A percentile compares a stretch with the other conserved stretches of the same genome.
These are phyloP conservation scores for Galaxea fascicularis DNA, from an alignment of 92 coral and sea anemone genomes.

Conservation along the genomic window DNA sequence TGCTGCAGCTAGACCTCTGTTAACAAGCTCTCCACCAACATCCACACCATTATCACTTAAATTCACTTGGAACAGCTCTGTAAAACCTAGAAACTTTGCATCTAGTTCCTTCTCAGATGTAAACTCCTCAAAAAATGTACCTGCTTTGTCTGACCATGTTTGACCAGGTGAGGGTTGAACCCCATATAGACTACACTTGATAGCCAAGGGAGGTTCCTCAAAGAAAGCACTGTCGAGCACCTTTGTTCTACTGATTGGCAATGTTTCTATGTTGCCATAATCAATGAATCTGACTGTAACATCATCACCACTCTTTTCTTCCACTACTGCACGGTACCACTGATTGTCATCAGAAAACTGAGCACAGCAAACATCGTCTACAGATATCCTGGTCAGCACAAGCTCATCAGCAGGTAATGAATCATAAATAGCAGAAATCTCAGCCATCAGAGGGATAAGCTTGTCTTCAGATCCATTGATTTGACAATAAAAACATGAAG, in stretches of 20 bases:
- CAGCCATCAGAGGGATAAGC: slow-evolving; percentile 75
- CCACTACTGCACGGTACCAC: slow-evolving; percentile 90
- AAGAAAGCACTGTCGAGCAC: slow-evolving; percentile 54
- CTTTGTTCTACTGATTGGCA: slow-evolving; percentile 47
- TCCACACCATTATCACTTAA: slow-evolving; percentile 47
- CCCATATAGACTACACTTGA: slow-evolving; percentile 76
- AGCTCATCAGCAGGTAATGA: slow-evolving; percentile 46
- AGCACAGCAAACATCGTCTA: slow-evolving; percentile 84
- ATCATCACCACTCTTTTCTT: slow-evolving; percentile 41
- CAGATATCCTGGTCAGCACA: slow-evolving; percentile 10
- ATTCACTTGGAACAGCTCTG: slow-evolving; percentile 56
- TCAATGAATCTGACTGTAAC: slow-evolving; percentile 82
- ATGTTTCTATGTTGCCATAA: slow-evolving; percentile 86
- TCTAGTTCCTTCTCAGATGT: slow-evolving; percentile 68
- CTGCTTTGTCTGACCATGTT: slow-evolving; percentile 56
- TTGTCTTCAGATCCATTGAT: slow-evolving; percentile 79
- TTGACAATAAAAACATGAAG: slow-evolving; percentile 81
- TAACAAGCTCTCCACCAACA: slow-evolving; percentile 57
- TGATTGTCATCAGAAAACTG: slow-evolving; percentile 79
- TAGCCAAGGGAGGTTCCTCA: slow-evolving; percentile 70
- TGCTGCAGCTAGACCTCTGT: slow-evolving; percentile 47
- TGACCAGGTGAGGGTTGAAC: slow-evolving; percentile 40
- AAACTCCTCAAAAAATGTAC: slow-evolving; percentile 46
- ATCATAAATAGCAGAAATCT: slow-evolving; percentile 71
- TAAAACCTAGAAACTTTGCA: slow-evolving; percentile 39